Evolutionary conservation across 2,113 vertebrate species (phyloP), one percentile per base, ranked within the genome.

Genomic region (Proteles cristata): DNA sequence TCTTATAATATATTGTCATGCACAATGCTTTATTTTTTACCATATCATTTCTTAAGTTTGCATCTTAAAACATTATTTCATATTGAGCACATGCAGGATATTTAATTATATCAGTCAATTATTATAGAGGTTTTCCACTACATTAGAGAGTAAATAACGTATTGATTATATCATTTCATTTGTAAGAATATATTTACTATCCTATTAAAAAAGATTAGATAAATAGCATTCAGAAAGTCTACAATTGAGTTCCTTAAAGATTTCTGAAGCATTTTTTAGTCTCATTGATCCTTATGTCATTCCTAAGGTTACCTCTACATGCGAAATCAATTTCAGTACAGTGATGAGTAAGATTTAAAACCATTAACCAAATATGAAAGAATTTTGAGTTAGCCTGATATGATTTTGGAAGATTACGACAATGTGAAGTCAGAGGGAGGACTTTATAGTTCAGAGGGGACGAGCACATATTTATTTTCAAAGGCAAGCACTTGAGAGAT

Each of bases 291-390:
- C 11, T 89, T 58, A 33, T 39, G 68, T 45, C 66, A 50, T 74
- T 88, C 12, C 26, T 58, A 33, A 92, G 50, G 6, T 86, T 96
- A 88, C 25, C 19, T 91, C 8, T 3, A 39, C 35, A 71, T 83
- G 69, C 39, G 85, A 93, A 81, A 92, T 96, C 88, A 95, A 85
- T 85, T 93, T 11, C 76, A 50, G 19, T 87, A 50, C 73, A 95
- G 16, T 84, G 87, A 93, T 58, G 82, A 93, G 50, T 95, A 43
- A 91, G 25, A 86, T 43, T 81, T 77, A 33, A 92, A 94, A 81
- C 9, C 61, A 89, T 81, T 92, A 88, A 61, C 25, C 45, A 90
- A 89, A 86, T 50, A 85, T 33, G 19, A 82, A 90, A 84, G 1
- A 35, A 28, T 66, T 84, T 71, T 66, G 26, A 88, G 53, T 66